These are phyloP conservation scores for Parapristionchus giblindavisi DNA, from an alignment of 2,888 invertebrate genomes.

Conservation along the genomic window DNA sequence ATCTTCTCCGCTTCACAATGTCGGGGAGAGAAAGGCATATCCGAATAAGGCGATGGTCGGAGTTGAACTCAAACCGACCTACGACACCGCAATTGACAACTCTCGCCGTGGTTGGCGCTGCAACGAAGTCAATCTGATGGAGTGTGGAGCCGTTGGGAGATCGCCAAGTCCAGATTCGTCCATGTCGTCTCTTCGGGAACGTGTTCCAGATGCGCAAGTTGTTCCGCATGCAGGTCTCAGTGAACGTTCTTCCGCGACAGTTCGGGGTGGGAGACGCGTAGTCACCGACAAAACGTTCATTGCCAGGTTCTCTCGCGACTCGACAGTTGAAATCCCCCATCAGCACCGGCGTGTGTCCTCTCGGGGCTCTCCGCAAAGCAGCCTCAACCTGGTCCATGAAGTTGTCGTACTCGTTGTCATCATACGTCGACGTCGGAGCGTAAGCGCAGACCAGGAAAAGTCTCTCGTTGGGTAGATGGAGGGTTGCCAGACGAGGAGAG, in stretches of 20 bases:
- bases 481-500: constrained; percentile 8
- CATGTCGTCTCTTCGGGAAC: constrained; percentile 1
- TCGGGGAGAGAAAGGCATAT: not conserved
- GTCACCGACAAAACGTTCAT: constrained; percentile 13
- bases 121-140: constrained; percentile 20
- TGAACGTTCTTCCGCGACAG: not conserved
- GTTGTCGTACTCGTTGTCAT: not conserved
- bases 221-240: constrained; percentile 2
- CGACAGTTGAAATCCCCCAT: constrained; percentile 8
- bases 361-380: not conserved
- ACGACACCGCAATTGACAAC: not conserved
- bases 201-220: constrained; percentile 2
- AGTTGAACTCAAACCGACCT: not conserved
- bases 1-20: not conserved
- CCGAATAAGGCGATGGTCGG: constrained; percentile 2
- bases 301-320: constrained; percentile 6
- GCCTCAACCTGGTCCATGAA: constrained; percentile 7
- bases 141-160: constrained; percentile 6
- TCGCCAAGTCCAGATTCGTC: constrained; percentile 12
- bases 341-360: not conserved
- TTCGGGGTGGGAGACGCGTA: constrained; percentile 2
- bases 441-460: constrained; percentile 6
- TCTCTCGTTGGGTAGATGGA: not conserved
- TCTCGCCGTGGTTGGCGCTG: not conserved
- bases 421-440: not conserved